Base-by-base conservation (phyloP, 2,113 vertebrate genomes). In the Gymnarchus niloticus region DNA sequence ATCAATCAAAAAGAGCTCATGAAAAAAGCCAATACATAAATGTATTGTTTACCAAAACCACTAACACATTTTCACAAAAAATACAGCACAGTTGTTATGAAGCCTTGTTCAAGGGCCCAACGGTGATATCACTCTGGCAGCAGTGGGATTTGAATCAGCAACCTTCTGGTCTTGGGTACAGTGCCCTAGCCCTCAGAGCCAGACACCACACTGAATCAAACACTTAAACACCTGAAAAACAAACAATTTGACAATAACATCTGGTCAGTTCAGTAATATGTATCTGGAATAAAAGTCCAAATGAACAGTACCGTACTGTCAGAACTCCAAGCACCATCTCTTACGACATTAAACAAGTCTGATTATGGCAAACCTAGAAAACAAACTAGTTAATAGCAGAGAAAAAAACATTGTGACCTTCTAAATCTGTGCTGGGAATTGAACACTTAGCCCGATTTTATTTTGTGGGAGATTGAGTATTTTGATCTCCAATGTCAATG, bases 391-490 rank as follows among this genome's bases (percentile, higher is more conserved):
- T 81, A 7, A 4, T 12, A 82, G 56, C 3, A 46, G 46, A 65
- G 21, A 33, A 69, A 37, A 61, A 56, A 56, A 17, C 12, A 19
- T 33, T 73, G 65, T 73, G n/a, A n/a, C n/a, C 41, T 73, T 73
- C 65, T 73, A 73, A 41, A 73, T 41, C 65, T 73, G 65, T 73
- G 33, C 65, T 41, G 65, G 65, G 46, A 69, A 84, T 49, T 69
- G n/a, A 33, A 83, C 54, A 21, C 37, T 56, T 51, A 81, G n/a
- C 7, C n/a, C 14, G n/a, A 81, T 81, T 49, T 81, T 25, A n/a
- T 69, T 65, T 25, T 49, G 14, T 19, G 5, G 41, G 56, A 84
- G 14, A 49, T 17, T 21, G n/a, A 59, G 41, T 21, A 17, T 33
- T 69, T 73, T 69, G 46, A 84, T 49, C 83, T 84, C 28, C 12